Evolutionary conservation across 2,888 invertebrate genomes (phyloP), one percentile per base, ranked within the genome.

Genomic region (Lepidonotus clava): DNA sequence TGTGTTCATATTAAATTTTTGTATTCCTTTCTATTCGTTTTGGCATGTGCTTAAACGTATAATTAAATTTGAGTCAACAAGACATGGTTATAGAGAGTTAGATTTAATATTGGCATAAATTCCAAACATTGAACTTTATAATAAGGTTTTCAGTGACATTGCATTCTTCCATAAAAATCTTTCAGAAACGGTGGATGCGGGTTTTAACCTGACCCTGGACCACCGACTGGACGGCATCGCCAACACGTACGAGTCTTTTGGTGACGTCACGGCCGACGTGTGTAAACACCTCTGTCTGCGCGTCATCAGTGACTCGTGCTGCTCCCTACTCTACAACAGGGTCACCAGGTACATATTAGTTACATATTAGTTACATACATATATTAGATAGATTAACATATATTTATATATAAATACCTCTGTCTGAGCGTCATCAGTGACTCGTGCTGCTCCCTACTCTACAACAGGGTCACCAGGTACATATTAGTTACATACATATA

Each of bases 361-460:
- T n/a, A n/a, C n/a, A n/a, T n/a, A n/a, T n/a, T n/a, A n/a, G n/a
- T n/a, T n/a, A n/a, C n/a, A n/a, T n/a, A n/a, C n/a, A n/a, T n/a
- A n/a, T n/a, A n/a, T n/a, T n/a, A n/a, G n/a, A n/a, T n/a, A n/a
- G n/a, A n/a, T n/a, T n/a, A n/a, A n/a, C n/a, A n/a, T n/a, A n/a
- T n/a, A n/a, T n/a, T n/a, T n/a, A n/a, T 89, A 24, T 89, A 88
- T 85, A 86, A 87, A 34, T 77, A 66, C 24, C 77, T 80, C 18
- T 89, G 89, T 83, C 56, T 83, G 0, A 11, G 76, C n/a, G 84
- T 88, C 67, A 86, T 89, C 61, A 71, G 86, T 56, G 88, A 88
- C 77, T 89, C 89, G 24, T 89, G 89, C 87, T 89, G 89, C 77
- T 87, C 88, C 51, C 71, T 89, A 46, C 34, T 88, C n/a, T 89